These are phyloP conservation scores for Cylindroiulus punctatus DNA, from an alignment of 2,888 invertebrate genomes.

Conservation along the genomic window DNA sequence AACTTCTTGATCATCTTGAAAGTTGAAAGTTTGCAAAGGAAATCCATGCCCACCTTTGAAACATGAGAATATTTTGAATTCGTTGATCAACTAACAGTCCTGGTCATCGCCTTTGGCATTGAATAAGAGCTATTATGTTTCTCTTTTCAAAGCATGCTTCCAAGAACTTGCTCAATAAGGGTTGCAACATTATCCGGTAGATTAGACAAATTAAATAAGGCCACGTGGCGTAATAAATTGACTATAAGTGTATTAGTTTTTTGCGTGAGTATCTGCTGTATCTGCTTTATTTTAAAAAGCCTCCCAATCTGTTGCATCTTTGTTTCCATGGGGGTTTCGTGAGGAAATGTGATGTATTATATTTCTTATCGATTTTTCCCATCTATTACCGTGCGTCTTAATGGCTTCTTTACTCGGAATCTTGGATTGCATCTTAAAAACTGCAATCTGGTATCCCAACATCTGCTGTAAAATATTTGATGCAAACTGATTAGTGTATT, in stretches of 20 bases:
- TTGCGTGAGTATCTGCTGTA: not conserved
- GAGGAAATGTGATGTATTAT: not conserved
- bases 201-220: not conserved
- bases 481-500: not conserved
- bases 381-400: not conserved
- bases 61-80: too few species aligned
- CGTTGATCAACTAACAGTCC: too few species aligned
- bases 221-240: not conserved
- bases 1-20: too few species aligned
- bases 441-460: not conserved
- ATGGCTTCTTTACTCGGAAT: not conserved
- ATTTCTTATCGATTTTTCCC: conserved; percentile 29
- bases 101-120: too few species aligned
- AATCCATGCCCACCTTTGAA: too few species aligned
- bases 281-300: not conserved
- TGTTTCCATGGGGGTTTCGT: not conserved
- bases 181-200: not conserved
- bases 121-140: too few species aligned
- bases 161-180: not conserved
- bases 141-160: too few species aligned
- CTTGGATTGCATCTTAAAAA: not conserved
- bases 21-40: too few species aligned
- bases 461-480: not conserved
- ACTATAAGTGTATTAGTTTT: not conserved
- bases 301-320: conserved; percentile 36